phyloP scores from a whole-genome alignment of 2,888 invertebrate genomes.

The Reticulitermes lucifugus region DNA sequence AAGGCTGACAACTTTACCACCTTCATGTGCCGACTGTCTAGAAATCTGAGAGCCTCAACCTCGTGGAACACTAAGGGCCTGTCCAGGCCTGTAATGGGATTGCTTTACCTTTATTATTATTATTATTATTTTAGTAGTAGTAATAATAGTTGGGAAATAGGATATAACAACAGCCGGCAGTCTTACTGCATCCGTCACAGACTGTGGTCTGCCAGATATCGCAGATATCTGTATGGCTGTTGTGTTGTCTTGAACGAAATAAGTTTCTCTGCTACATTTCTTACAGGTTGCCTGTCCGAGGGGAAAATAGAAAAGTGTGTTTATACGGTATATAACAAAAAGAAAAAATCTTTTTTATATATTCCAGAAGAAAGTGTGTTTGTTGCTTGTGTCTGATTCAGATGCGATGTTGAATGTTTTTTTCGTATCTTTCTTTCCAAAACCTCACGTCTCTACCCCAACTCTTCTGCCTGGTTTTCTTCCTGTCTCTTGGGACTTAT shows the following conservation, averaged over 20 bases:
- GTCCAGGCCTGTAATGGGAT: too few species aligned
- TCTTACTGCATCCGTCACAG: background rate
- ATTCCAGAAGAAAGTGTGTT: slow-evolving; percentile 42
- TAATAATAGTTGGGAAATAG: too few species aligned
- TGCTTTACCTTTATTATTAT: too few species aligned
- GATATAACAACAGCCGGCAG: background rate
- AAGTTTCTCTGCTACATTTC: slow-evolving; percentile 19
- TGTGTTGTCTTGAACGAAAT: slow-evolving; percentile 9
- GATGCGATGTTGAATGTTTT: slow-evolving; percentile 32
- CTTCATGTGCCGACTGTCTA: too few species aligned
- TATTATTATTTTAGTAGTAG: too few species aligned
- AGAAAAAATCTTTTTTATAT: slow-evolving; percentile 21
- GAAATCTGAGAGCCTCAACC: too few species aligned
- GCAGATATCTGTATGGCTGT: slow-evolving; percentile 11
- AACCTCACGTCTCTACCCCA: background rate
- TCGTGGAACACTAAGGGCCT: too few species aligned
- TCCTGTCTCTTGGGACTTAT: slow-evolving; percentile 43
- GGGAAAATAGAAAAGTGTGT: slow-evolving; percentile 37
- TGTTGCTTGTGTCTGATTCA: slow-evolving; percentile 15
- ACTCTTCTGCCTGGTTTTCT: slow-evolving; percentile 9
- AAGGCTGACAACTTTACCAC: too few species aligned
- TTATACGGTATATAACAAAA: slow-evolving; percentile 31
- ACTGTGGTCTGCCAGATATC: background rate
- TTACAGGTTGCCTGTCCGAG: slow-evolving; percentile 33
- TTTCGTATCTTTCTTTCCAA: slow-evolving; percentile 8